These are phyloP conservation scores for Tenualosa ilisha DNA, from an alignment of 2,797 vertebrate species.

Conservation along the genomic window DNA sequence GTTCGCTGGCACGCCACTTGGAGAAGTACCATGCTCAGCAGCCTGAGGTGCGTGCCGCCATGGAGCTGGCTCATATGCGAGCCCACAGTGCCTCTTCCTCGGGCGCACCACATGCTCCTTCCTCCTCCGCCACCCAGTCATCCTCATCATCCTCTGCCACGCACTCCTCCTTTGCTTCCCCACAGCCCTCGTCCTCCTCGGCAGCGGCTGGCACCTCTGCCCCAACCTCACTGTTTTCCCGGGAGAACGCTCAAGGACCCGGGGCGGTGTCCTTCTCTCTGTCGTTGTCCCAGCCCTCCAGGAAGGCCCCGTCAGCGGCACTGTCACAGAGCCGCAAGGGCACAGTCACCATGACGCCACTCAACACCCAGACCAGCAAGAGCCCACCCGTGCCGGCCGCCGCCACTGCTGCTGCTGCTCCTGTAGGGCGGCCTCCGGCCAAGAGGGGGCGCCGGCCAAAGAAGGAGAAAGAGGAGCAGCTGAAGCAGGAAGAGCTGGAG, in stretches of 20 bases:
- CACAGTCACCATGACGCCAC: conserved; percentile 9
- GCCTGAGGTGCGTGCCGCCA: conserved; percentile 74
- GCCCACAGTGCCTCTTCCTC: conserved; percentile 56
- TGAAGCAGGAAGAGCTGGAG: conserved; percentile 55
- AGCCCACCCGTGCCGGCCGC: not conserved
- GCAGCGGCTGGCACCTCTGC: conserved; percentile 23
- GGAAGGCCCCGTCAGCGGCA: conserved; percentile 22
- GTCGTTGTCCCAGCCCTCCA: conserved; percentile 63
- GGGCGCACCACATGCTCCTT: conserved; percentile 53
- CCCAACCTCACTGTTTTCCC: conserved; percentile 67
- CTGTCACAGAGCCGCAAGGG: conserved; percentile 47
- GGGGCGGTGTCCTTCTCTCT: conserved; percentile 73
- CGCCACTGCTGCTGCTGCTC: conserved; percentile 39
- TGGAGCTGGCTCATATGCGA: conserved; percentile 74
- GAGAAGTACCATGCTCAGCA: conserved; percentile 80
- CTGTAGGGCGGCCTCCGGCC: conserved; percentile 40
- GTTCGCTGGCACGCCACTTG: conserved; percentile 78
- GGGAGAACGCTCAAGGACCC: conserved; percentile 59
- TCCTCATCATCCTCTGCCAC: conserved; percentile 51
- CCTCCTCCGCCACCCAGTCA: conserved; percentile 55
- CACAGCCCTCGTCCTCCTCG: conserved; percentile 51
- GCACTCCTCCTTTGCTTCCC: conserved; percentile 43
- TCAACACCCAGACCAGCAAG: not conserved
- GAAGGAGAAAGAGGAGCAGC: conserved; percentile 66
- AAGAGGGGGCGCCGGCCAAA: conserved; percentile 71